These are phyloP conservation scores for Dermatophagoides farinae DNA, from an alignment of 1,140 invertebrate species.

Conservation along the genomic window DNA sequence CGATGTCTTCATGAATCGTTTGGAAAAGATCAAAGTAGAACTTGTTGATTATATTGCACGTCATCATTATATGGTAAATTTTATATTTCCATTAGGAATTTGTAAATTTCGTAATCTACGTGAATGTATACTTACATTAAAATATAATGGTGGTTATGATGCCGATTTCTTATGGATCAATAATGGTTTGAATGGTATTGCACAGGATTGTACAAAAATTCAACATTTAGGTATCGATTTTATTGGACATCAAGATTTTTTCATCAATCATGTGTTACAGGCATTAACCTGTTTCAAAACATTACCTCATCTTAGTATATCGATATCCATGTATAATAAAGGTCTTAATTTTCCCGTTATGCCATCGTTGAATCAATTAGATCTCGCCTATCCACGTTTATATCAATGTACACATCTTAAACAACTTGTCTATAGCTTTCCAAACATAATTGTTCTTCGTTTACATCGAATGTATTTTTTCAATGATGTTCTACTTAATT, in stretches of 20 bases:
- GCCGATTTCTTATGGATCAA: constrained; percentile 8
- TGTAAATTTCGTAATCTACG: constrained; percentile 11
- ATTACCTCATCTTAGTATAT: constrained; percentile 5
- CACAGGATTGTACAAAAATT: constrained; percentile 7
- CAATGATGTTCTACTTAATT: constrained; percentile 5
- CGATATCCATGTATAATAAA: constrained; percentile 8
- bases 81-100: constrained; percentile 8
- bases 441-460: neutral
- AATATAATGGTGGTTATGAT: constrained; percentile 10
- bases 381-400: constrained; percentile 4
- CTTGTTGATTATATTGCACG: constrained; percentile 11
- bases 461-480: constrained; percentile 3
- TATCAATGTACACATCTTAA: constrained; percentile 1
- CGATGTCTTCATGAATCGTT: constrained; percentile 1
- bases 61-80: constrained; percentile 7
- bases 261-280: constrained; percentile 7
- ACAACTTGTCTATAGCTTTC: constrained; percentile 1
- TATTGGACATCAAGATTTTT: constrained; percentile 10
- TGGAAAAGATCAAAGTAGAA: constrained; percentile 10
- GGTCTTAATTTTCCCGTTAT: constrained; percentile 2
- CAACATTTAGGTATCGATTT: constrained; percentile 8
- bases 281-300: constrained; percentile 2
- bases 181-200: constrained; percentile 5
- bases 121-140: constrained; percentile 5
- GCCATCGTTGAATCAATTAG: neutral